Evolutionary conservation across 1,140 invertebrate species (phyloP), one percentile per base, ranked within the genome.

Genomic region (Anastrepha obliqua): DNA sequence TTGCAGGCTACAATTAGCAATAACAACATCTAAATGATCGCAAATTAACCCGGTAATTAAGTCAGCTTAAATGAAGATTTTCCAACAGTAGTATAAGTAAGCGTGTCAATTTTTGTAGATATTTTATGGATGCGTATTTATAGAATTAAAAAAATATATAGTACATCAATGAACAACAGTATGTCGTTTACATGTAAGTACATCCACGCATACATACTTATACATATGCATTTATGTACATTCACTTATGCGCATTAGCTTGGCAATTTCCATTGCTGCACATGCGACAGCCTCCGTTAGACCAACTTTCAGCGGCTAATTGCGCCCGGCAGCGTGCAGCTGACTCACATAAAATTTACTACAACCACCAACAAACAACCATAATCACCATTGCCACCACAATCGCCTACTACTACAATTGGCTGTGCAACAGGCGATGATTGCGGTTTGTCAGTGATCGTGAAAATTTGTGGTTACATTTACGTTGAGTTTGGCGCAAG

Each of bases 41-140:
- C 74, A 20, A 81, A 81, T 81, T 81, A 81, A 81, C n/a, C 20
- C 47, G 20, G 47, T 55, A 81, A 81, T 81, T 55, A 81, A 81
- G 20, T 81, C 51, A 70, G 11, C 42, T 8, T 44, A 70, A 17
- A 70, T 20, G 42, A 70, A 39, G 9, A 44, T 70, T 13, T 44
- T 70, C 42, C 11, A 44, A 20, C 29, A 0, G 29, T 29, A 29
- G 29, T 29, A 29, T 29, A 13, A 70, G 15, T 8, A 44, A 70
- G 39, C 15, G 13, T 7, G 42, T 44, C 11, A 55, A 51, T 51
- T 20, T 81, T 55, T 55, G 55, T n/a, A 55, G 15, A 81, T 67
- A 67, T 62, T 62, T 62, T 62, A 8, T 62, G 9, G 60, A 62
- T 62, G 8, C 60, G 11, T 13, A 13, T 62, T 5, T 17, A 62